These are phyloP conservation scores for Oxycera nigricornis DNA, from an alignment of 2,888 invertebrate genomes.

Conservation along the genomic window DNA sequence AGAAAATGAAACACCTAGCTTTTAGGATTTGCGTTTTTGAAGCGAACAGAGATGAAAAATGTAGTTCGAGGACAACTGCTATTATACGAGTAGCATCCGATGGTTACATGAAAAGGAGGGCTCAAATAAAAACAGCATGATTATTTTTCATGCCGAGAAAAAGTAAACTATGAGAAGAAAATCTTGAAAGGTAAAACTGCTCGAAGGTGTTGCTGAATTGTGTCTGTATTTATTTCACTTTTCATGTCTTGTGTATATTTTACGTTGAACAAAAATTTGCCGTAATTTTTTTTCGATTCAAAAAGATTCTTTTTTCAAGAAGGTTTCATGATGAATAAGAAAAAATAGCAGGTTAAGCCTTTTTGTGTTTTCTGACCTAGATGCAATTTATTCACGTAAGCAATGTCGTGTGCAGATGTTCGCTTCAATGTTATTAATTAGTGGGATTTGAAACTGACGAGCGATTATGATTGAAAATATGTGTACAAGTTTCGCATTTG, in stretches of 20 bases:
- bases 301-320: background rate
- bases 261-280: background rate
- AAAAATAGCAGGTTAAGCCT: too few relatives aligned
- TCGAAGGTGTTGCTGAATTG: background rate
- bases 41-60: background rate
- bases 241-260: background rate
- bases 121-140: background rate
- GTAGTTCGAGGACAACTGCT: background rate
- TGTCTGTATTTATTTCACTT: background rate
- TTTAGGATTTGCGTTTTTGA: background rate
- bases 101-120: background rate
- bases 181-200: slow-evolving; percentile 1
- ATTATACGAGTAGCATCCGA: background rate
- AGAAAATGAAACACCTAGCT: background rate
- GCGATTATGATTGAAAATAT: too few relatives aligned
- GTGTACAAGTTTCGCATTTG: too few relatives aligned
- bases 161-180: background rate
- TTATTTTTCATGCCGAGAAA: background rate
- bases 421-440: too few relatives aligned
- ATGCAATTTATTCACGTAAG: too few relatives aligned
- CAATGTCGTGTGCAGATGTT: too few relatives aligned
- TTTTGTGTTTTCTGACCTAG: too few relatives aligned
- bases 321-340: too few relatives aligned
- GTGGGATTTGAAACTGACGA: too few relatives aligned
- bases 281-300: background rate